phyloP scores from a whole-genome alignment of 1,140 invertebrate species.

The Drosophila persimilis region DNA sequence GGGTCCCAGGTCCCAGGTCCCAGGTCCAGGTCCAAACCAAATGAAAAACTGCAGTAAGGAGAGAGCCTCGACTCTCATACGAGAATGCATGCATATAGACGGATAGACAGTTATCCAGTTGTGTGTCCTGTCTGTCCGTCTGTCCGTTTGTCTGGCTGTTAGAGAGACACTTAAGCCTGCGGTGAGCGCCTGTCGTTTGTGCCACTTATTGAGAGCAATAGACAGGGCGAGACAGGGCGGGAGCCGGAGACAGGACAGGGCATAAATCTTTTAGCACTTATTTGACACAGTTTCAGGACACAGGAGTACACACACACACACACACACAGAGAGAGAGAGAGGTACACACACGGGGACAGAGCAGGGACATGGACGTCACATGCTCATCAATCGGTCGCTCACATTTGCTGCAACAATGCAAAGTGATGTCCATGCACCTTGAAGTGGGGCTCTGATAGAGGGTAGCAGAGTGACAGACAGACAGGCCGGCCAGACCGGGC shows the following conservation, averaged over 20 bases:
- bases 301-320: constrained; percentile 23
- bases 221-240: constrained; percentile 18
- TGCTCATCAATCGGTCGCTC: constrained; percentile 70
- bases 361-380: constrained; percentile 28
- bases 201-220: constrained; percentile 70
- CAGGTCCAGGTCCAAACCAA: constrained; percentile 7
- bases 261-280: constrained; percentile 82
- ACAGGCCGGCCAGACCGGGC: too few species aligned
- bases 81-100: neutral
- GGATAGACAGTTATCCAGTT: constrained; percentile 31
- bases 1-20: neutral
- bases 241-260: constrained; percentile 21
- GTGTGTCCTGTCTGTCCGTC: constrained; percentile 37
- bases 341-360: too few species aligned
- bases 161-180: constrained; percentile 73
- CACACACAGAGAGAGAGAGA: neutral
- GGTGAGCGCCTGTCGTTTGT: constrained; percentile 57
- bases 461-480: neutral
- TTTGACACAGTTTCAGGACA: constrained; percentile 69
- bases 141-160: constrained; percentile 40
- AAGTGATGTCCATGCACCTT: constrained; percentile 65
- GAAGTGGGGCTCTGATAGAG: constrained; percentile 23
- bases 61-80: constrained; percentile 10
- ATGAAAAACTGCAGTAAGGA: constrained; percentile 51
- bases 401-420: constrained; percentile 46